Percentiles rank a stretch among this genome's conserved stretches.
Evolutionary conservation across 2,888 invertebrate genomes (phyloP).

Genomic region (Uropetala carovei): DNA sequence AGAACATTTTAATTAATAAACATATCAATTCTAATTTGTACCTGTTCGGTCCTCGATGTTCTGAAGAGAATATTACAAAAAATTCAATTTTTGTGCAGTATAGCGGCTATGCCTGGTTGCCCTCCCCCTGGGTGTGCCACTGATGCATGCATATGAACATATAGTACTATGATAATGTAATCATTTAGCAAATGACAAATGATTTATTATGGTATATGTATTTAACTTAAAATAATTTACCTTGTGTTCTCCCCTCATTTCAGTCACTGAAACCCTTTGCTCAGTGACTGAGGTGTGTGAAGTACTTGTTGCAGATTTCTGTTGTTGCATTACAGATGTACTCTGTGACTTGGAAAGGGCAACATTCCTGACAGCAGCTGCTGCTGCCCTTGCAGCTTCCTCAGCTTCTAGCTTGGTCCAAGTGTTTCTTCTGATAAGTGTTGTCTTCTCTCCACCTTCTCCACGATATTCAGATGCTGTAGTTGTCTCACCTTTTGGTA

Average conservation of each 20-base stretch:
- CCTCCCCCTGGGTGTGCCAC: no score
- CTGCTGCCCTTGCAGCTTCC: slow-evolving; percentile 77
- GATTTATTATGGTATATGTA: background rate
- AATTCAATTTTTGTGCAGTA: no score
- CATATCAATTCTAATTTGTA: no score
- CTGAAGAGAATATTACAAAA: no score
- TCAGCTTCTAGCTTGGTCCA: slow-evolving; percentile 88
- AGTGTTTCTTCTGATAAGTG: slow-evolving; percentile 83
- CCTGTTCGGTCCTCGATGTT: no score
- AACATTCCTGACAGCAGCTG: slow-evolving; percentile 11
- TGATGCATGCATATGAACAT: background rate
- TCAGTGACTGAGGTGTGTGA: slow-evolving; percentile 45
- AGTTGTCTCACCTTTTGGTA: slow-evolving; percentile 82
- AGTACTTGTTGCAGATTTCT: slow-evolving; percentile 24
- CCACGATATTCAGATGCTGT: slow-evolving; percentile 83
- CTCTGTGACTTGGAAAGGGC: slow-evolving; percentile 43
- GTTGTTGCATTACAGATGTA: slow-evolving; percentile 58
- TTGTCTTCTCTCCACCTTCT: slow-evolving; percentile 81
- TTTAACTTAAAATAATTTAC: background rate
- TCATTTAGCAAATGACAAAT: background rate
- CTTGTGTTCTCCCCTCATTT: slow-evolving; percentile 44
- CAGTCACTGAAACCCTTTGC: slow-evolving; percentile 45
- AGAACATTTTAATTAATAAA: no score
- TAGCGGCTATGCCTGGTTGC: no score
- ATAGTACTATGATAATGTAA: background rate